Percentiles rank a stretch among this genome's conserved stretches.
Conservation (phyloP, 2,888 invertebrate species). For the Drosophila incognita region DNA sequence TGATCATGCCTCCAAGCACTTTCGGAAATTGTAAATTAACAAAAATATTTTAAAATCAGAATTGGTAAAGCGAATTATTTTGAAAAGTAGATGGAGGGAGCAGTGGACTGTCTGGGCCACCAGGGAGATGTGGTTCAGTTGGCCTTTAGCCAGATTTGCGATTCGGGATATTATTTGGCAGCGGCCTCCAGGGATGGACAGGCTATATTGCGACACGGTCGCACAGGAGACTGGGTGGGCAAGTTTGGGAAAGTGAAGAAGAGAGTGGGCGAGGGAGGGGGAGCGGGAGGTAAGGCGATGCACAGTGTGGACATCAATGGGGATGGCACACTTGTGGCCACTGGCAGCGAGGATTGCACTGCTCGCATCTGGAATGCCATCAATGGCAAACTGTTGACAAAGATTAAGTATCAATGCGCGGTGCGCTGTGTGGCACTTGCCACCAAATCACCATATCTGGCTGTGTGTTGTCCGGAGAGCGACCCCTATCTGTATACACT, state of each 20-base stretch:
- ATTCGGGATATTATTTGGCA: slow-evolving; percentile 52
- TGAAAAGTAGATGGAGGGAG: background rate
- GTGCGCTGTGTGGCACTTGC: slow-evolving; percentile 96
- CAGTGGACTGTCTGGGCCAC: slow-evolving; percentile 47
- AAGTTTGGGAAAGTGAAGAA: slow-evolving; percentile 90
- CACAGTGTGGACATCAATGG: slow-evolving; percentile 96
- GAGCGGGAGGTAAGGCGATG: slow-evolving; percentile 95
- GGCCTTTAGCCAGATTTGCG: slow-evolving; percentile 46
- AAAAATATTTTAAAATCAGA: background rate
- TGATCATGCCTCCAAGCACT: background rate
- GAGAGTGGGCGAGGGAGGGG: background rate
- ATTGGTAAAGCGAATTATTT: background rate
- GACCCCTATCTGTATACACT: slow-evolving; percentile 94
- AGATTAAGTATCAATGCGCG: slow-evolving; percentile 90
- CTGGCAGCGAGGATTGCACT: slow-evolving; percentile 96
- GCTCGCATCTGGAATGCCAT: slow-evolving; percentile 97
- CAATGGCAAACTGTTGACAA: slow-evolving; percentile 93
- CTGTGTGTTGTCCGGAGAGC: slow-evolving; percentile 90
- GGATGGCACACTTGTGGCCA: slow-evolving; percentile 95
- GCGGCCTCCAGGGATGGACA: slow-evolving; percentile 90
- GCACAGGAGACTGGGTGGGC: slow-evolving; percentile 98
- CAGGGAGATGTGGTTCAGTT: slow-evolving; percentile 35
- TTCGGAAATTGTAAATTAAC: background rate
- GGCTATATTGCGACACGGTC: slow-evolving; percentile 97
- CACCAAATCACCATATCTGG: slow-evolving; percentile 89